These are phyloP conservation scores for Rhinogobio ventralis DNA, from an alignment of 2,797 vertebrate genomes.

Conservation along the genomic window DNA sequence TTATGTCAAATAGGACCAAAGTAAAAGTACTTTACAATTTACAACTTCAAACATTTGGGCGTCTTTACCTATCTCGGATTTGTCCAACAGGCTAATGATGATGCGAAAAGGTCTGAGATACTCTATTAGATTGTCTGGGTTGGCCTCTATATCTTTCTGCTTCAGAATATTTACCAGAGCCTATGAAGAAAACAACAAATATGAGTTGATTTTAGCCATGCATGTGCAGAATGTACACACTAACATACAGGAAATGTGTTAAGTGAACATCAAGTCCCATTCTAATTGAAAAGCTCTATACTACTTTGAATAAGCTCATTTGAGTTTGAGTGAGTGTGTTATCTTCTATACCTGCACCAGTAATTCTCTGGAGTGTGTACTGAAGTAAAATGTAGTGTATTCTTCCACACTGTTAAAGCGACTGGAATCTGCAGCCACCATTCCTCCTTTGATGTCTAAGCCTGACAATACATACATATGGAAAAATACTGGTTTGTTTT, in stretches of 20 bases:
- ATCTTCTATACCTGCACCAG: constrained; percentile 84
- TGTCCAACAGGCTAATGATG: constrained; percentile 93
- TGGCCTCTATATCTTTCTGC: constrained; percentile 80
- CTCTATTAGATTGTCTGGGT: constrained; percentile 80
- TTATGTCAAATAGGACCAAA: not conserved
- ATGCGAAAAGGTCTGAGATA: constrained; percentile 95
- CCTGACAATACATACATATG: constrained; percentile 71
- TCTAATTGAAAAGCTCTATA: not conserved
- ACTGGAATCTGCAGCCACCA: constrained; percentile 80
- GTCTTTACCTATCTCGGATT: constrained; percentile 90
- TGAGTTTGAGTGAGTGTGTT: constrained; percentile 19
- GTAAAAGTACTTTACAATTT: not conserved
- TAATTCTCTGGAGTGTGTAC: constrained; percentile 88
- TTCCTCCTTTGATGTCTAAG: constrained; percentile 90
- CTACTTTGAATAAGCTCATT: constrained; percentile 2
- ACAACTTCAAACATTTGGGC: not conserved
- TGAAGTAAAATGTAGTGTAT: constrained; percentile 88
- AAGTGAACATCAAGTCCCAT: not conserved
- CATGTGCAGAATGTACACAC: not conserved
- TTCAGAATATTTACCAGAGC: constrained; percentile 88
- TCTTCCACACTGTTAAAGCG: constrained; percentile 82
- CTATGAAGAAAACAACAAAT: constrained; percentile 68
- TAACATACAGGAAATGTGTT: not conserved
- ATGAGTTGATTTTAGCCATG: not conserved
- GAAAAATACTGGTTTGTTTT: not conserved